Evolutionary conservation across 2,797 vertebrate species (phyloP).

Genomic region (Botia almorhae): DNA sequence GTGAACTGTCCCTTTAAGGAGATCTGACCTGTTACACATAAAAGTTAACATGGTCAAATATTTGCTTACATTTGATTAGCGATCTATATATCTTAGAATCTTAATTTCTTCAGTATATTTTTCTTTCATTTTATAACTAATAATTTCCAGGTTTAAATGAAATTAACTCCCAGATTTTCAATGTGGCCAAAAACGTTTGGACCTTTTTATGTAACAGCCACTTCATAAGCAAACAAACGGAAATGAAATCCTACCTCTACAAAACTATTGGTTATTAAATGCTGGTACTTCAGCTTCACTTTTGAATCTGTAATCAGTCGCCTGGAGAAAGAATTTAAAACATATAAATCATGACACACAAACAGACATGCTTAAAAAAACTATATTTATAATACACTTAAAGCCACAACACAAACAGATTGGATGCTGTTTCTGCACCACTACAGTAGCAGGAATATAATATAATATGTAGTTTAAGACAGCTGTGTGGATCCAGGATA

Average conservation of each 20-base stretch:
- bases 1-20: no score
- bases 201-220: background rate
- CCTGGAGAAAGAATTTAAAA: conserved; percentile 76
- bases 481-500: conserved; percentile 53
- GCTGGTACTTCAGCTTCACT: conserved; percentile 99
- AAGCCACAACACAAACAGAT: conserved; percentile 16
- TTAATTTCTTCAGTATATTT: no score
- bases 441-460: conserved; percentile 45
- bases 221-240: background rate
- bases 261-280: conserved; percentile 99
- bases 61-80: no score
- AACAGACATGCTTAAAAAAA: conserved; percentile 1
- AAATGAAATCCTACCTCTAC: conserved; percentile 91
- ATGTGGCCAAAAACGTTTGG: no score
- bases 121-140: background rate
- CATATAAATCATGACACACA: background rate
- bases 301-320: conserved; percentile 99
- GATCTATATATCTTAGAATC: no score
- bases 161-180: background rate
- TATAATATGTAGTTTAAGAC: conserved; percentile 76
- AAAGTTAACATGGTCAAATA: no score
- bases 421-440: background rate
- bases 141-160: background rate
- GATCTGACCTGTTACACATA: no score
- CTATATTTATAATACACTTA: background rate